phyloP scores from a whole-genome alignment of 2,888 invertebrate species.

The Drosophila ezoana region DNA sequence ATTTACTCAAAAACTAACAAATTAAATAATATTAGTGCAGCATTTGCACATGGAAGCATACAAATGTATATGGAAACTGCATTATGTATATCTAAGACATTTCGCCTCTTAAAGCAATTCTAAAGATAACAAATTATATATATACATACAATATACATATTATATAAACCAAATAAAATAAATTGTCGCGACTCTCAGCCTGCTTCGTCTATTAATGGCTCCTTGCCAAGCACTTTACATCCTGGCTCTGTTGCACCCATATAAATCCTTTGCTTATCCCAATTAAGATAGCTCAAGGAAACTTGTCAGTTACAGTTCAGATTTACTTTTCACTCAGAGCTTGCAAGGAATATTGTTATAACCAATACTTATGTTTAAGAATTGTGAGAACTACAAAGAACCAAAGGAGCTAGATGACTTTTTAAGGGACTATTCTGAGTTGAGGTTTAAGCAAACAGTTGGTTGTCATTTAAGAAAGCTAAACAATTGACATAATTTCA shows the following conservation, averaged over 20 bases:
- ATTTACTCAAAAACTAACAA: slow-evolving; percentile 33
- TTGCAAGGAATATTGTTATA: no score
- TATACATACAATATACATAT: slow-evolving; percentile 59
- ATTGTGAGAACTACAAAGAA: no score
- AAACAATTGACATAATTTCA: no score
- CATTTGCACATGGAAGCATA: slow-evolving; percentile 40
- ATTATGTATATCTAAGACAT: slow-evolving; percentile 70
- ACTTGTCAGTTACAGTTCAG: no score
- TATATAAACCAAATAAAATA: slow-evolving; percentile 77
- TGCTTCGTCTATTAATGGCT: slow-evolving; percentile 13
- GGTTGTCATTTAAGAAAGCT: no score
- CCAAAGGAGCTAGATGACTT: no score
- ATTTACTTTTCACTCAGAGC: no score
- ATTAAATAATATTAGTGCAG: slow-evolving; percentile 20
- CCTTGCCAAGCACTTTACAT: background rate
- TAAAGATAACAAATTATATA: slow-evolving; percentile 74
- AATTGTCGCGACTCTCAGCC: slow-evolving; percentile 59
- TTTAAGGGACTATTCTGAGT: no score
- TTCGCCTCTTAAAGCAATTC: slow-evolving; percentile 84
- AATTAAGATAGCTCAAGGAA: no score
- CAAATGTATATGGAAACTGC: slow-evolving; percentile 54
- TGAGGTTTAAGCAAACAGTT: no score
- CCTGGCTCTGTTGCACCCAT: no score
- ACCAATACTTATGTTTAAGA: no score
- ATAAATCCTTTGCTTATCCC: background rate